Evolutionary conservation across 1,140 invertebrate species (phyloP).

Genomic region (Liolophura sinensis): DNA sequence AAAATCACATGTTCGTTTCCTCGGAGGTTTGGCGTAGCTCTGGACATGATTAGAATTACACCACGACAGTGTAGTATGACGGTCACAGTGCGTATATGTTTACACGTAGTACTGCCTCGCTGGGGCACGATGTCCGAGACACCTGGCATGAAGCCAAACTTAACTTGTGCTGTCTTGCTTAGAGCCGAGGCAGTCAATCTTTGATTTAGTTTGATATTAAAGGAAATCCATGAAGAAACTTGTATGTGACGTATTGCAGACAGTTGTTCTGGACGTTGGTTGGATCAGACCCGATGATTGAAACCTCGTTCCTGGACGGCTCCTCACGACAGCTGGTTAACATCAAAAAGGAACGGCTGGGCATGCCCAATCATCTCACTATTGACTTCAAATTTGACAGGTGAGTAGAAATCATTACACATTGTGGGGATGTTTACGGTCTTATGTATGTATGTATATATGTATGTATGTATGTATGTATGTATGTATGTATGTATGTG

Average conservation of each 20-base stretch:
- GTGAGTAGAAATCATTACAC: conserved; percentile 39
- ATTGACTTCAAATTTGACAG: conserved; percentile 77
- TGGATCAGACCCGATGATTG: conserved; percentile 86
- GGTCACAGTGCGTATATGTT: too few species aligned
- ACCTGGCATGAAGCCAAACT: too few species aligned
- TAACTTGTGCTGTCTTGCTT: too few species aligned
- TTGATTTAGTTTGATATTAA: too few species aligned
- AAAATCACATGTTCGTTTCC: too few species aligned
- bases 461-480: conserved; percentile 17
- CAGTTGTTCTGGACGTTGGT: conserved; percentile 95
- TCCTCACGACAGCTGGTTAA: conserved; percentile 16
- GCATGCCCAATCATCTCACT: conserved; percentile 66
- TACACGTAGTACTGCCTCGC: too few species aligned
- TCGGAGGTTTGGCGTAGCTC: too few species aligned
- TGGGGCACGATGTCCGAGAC: too few species aligned
- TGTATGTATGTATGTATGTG: conserved; percentile 11
- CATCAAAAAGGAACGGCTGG: conserved; percentile 48
- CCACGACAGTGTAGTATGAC: too few species aligned
- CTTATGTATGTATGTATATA: conserved; percentile 15
- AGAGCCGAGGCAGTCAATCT: too few species aligned
- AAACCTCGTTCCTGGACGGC: conserved; percentile 84
- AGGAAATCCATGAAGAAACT: too few species aligned
- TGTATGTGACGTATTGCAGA: conserved; percentile 19
- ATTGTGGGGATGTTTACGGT: not conserved
- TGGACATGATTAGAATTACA: too few species aligned